Conservation (phyloP, 2,888 invertebrate genomes). For the Gymnosoma rotundatum region DNA sequence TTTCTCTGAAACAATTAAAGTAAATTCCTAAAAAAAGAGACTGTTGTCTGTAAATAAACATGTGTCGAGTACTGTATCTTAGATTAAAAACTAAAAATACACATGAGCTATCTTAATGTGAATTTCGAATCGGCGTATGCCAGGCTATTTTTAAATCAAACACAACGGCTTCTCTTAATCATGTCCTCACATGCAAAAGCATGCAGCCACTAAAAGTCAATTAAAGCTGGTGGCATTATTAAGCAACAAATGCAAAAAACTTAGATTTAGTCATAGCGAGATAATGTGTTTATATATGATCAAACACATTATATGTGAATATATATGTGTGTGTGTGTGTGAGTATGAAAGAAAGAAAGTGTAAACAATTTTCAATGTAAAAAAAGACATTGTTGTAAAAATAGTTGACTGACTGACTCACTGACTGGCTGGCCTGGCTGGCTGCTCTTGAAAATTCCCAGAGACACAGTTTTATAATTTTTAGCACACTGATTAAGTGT, state of each 20-base stretch:
- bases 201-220: constrained; percentile 58
- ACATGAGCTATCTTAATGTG: constrained; percentile 8
- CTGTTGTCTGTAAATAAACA: neutral
- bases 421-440: constrained; percentile 35
- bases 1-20: too few species aligned
- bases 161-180: constrained; percentile 1
- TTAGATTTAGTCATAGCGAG: neutral
- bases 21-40: neutral
- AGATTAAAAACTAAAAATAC: neutral
- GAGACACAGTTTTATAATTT: constrained; percentile 17
- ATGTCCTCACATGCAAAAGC: constrained; percentile 3
- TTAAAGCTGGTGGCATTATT: constrained; percentile 54
- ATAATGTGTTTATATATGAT: neutral
- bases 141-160: constrained; percentile 48
- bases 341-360: neutral
- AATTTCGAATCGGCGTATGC: constrained; percentile 17
- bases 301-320: neutral
- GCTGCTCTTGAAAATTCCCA: constrained; percentile 63
- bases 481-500: neutral
- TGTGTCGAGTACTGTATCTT: neutral
- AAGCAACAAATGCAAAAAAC: constrained; percentile 17
- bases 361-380: constrained; percentile 25
- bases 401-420: constrained; percentile 54
- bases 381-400: constrained; percentile 49
- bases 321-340: neutral